Percentiles rank a stretch among this genome's conserved stretches.
Evolutionary conservation across 2,113 vertebrate genomes (phyloP).

Genomic region (Lagopus muta): DNA sequence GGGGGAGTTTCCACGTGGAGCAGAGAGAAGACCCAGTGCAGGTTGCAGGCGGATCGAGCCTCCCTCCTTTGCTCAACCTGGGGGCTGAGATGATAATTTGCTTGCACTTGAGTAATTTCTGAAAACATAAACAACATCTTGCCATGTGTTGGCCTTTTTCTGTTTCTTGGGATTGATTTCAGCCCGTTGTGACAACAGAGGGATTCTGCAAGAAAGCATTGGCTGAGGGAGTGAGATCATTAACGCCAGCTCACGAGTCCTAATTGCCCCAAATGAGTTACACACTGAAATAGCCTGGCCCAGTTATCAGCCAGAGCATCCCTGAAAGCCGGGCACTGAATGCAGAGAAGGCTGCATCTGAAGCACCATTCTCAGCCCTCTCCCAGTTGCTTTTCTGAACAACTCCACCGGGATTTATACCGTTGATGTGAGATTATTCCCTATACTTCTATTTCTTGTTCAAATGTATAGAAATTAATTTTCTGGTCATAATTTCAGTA

Average conservation of each 20-base stretch:
- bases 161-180: constrained; percentile 25
- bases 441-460: constrained; percentile 56
- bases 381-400: constrained; percentile 26
- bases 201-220: not conserved
- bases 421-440: constrained; percentile 34
- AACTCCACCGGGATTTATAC: constrained; percentile 57
- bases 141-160: constrained; percentile 28
- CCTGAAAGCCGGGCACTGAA: not conserved
- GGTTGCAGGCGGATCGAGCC: not conserved
- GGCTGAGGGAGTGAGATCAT: not conserved
- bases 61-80: not conserved
- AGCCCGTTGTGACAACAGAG: not conserved
- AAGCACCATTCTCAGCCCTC: not conserved
- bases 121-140: constrained; percentile 34
- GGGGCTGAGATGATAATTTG: not conserved
- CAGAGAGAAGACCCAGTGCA: not conserved
- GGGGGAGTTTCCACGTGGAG: not conserved
- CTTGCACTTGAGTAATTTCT: not conserved
- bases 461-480: constrained; percentile 79
- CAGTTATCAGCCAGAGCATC: not conserved
- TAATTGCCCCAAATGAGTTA: not conserved
- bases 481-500: constrained; percentile 77
- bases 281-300: constrained; percentile 24
- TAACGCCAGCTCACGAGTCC: constrained; percentile 2
- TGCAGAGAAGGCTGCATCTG: not conserved